Evolutionary conservation across 2,113 vertebrate species (phyloP).

Genomic region (Taurulus bubalis): DNA sequence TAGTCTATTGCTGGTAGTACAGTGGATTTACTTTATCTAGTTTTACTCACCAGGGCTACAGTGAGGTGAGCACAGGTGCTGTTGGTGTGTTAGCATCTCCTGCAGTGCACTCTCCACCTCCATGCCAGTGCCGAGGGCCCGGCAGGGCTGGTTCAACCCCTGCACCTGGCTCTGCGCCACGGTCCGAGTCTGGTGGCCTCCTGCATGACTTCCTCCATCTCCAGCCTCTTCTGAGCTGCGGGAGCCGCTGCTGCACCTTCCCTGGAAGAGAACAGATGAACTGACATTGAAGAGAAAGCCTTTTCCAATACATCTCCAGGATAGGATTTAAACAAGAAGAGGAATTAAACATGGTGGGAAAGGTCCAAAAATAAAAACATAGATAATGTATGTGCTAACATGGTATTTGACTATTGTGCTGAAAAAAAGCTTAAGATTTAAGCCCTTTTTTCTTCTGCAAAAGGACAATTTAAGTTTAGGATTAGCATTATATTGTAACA

Average conservation of each 20-base stretch:
- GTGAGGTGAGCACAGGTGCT: conserved; percentile 55
- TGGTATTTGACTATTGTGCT: background rate
- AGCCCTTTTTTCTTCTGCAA: conserved; percentile 17
- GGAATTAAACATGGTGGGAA: background rate
- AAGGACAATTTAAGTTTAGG: conserved; percentile 9
- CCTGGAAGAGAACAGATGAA: conserved; percentile 53
- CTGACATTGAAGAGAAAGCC: conserved; percentile 1
- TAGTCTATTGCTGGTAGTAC: background rate
- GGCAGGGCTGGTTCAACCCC: conserved; percentile 42
- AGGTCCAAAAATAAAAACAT: background rate
- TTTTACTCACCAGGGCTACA: conserved; percentile 73
- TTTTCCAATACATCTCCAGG: background rate
- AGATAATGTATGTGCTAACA: background rate
- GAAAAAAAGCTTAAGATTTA: background rate
- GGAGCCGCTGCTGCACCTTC: conserved; percentile 72
- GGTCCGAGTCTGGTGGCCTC: conserved; percentile 52
- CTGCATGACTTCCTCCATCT: conserved; percentile 34
- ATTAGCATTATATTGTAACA: conserved; percentile 22
- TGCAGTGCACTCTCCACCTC: conserved; percentile 62
- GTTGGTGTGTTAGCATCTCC: conserved; percentile 62
- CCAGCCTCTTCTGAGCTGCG: conserved; percentile 75
- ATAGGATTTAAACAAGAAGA: background rate
- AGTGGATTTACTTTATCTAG: background rate
- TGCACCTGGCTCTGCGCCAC: conserved; percentile 67
- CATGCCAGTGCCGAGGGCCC: conserved; percentile 41